Percentiles rank a stretch among this genome's conserved stretches.
phyloP scores from a whole-genome alignment of 1,140 invertebrate species.

The Cotesia glomerata region DNA sequence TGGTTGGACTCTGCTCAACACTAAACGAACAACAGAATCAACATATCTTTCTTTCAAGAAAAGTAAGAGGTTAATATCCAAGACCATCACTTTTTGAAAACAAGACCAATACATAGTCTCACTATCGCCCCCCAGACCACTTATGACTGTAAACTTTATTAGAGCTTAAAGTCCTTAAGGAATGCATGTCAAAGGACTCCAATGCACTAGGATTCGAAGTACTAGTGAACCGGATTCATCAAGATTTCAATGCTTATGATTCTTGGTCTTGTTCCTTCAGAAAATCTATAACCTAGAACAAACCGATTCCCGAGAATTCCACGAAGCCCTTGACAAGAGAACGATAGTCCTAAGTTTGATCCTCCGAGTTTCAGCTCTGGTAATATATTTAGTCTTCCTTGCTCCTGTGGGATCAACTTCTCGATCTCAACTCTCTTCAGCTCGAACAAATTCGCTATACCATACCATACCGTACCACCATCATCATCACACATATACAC shows the following conservation, averaged over 20 bases:
- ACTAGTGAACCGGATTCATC: constrained; percentile 29
- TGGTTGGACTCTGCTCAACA: not conserved
- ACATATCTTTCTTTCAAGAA: not conserved
- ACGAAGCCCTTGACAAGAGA: too few species aligned
- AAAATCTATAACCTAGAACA: not conserved
- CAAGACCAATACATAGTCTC: constrained; percentile 20
- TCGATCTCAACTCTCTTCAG: too few species aligned
- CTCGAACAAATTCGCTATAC: not conserved
- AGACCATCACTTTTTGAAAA: constrained; percentile 26
- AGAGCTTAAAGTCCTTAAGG: not conserved
- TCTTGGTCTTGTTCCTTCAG: not conserved
- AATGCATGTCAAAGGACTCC: constrained; percentile 27
- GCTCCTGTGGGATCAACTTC: too few species aligned
- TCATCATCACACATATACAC: constrained; percentile 1
- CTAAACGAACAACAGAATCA: too few species aligned
- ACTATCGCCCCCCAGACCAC: constrained; percentile 15
- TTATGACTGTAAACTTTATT: constrained; percentile 1
- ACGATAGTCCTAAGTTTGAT: too few species aligned
- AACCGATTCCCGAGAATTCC: too few species aligned
- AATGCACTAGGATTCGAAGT: constrained; percentile 16
- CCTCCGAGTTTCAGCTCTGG: too few species aligned
- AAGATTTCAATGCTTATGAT: constrained; percentile 1
- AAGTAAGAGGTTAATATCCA: constrained; percentile 2
- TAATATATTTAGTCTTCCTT: too few species aligned
- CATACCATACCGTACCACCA: not conserved